Evolutionary conservation across 2,888 invertebrate genomes (phyloP).

Genomic region (Oligia latruncula): DNA sequence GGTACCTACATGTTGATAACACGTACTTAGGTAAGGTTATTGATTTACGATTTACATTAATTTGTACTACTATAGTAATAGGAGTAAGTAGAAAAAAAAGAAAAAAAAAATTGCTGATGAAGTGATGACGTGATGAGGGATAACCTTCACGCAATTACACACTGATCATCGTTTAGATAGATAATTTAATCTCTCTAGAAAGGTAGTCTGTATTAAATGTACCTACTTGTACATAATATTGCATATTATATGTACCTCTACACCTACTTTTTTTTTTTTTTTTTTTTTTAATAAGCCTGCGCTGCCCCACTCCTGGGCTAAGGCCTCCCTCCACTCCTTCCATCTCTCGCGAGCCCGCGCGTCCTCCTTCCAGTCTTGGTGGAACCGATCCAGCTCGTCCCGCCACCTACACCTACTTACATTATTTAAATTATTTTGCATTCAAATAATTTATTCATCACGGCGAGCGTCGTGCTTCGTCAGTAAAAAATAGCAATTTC

Average conservation of each 20-base stretch:
- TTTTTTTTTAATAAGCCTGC: no score
- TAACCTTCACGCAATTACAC: not conserved
- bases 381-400: no score
- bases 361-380: no score
- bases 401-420: no score
- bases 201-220: not conserved
- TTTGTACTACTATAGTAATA: no score
- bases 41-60: not conserved
- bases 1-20: not conserved
- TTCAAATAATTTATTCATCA: slow-evolving; percentile 8
- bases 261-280: no score
- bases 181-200: not conserved
- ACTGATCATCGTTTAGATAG: not conserved
- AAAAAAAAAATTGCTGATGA: not conserved
- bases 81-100: no score
- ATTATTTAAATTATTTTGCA: not conserved
- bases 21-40: not conserved
- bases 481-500: not conserved
- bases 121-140: no score
- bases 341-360: no score
- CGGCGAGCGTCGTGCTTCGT: not conserved
- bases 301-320: no score
- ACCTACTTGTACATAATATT: not conserved
- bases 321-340: no score
- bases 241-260: not conserved